Evolutionary conservation across 2,113 vertebrate species (phyloP), one percentile per base, ranked within the genome.

Genomic region (Varanus salvator): DNA sequence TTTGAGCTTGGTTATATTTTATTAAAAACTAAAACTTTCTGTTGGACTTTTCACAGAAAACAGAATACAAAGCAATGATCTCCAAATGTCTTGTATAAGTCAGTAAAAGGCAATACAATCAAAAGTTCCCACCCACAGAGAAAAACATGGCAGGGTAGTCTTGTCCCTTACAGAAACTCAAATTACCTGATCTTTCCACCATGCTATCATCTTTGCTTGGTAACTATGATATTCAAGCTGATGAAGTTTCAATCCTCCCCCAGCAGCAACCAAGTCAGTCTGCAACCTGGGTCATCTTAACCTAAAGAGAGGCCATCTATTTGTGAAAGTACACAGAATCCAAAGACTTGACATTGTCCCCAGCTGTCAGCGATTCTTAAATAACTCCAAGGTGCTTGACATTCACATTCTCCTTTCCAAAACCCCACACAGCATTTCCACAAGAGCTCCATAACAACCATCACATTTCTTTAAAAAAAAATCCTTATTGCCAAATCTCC

Each of bases 221-320:
- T 72, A 77, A 54, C 76, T 84, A 38, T 50, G 57, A 77, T 84
- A 57, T 84, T 89, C 60, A 66, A 77, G 60, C 72, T 27, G n/a
- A 84, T 89, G 81, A 77, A 77, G 54, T 68, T n/a, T 66, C 71
- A 77, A 52, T 84, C 57, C 84, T 44, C 38, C 74, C 29, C 69
- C 71, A 48, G 71, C 12, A 52, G 27, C n/a, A 17, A 60, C 86
- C 31, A 21, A 27, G 66, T 72, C n/a, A 21, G 12, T 21, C 60
- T 84, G 60, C 57, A 68, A 50, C 57, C 60, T 68, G 82, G 88
- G 88, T 84, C 88, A 89, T 29, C 31, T 34, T 78, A 72, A 68
- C 88, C 72, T 60, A 54, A 6, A n/a, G 72, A 12, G 11, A 66
- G 52, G 57, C 57, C 31, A n/a, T 84, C 88, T 78, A 17, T 89